phyloP scores from a whole-genome alignment of 2,888 invertebrate genomes.

The Vanessa cardui region DNA sequence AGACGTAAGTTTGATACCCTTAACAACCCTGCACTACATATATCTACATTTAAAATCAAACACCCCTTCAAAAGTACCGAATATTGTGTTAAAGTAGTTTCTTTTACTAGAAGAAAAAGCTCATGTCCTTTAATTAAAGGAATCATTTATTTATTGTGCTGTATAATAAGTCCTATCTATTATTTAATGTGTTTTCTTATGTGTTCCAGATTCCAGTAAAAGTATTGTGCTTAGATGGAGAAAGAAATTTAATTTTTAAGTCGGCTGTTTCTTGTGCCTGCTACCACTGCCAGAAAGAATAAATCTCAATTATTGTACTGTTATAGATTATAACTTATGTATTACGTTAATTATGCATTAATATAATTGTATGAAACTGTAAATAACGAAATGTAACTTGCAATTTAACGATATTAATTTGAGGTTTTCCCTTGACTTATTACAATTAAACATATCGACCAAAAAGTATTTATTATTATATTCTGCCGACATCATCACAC shows the following conservation, averaged over 20 bases:
- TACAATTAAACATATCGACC: slow-evolving; percentile 31
- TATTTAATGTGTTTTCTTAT: slow-evolving; percentile 3
- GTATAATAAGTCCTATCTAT: too few relatives aligned
- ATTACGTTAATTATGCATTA: not conserved
- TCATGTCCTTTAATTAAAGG: too few relatives aligned
- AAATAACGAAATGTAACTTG: slow-evolving; percentile 52
- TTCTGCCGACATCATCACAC: too few relatives aligned
- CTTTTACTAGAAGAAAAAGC: too few relatives aligned
- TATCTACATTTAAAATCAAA: too few relatives aligned
- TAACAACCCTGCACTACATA: too few relatives aligned
- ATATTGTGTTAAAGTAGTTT: too few relatives aligned
- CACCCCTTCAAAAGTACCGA: too few relatives aligned
- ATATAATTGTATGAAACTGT: not conserved
- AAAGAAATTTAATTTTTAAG: slow-evolving; percentile 90
- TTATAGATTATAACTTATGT: not conserved
- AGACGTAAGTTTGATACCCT: slow-evolving; percentile 83
- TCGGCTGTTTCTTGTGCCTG: slow-evolving; percentile 92
- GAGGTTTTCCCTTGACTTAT: slow-evolving; percentile 4
- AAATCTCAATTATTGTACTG: slow-evolving; percentile 31
- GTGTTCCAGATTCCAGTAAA: slow-evolving; percentile 86
- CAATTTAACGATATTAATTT: slow-evolving; percentile 35
- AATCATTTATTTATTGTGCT: too few relatives aligned
- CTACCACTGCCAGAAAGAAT: slow-evolving; percentile 92
- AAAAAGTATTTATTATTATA: not conserved
- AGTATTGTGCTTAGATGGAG: slow-evolving; percentile 90